Conservation (phyloP, 2,113 vertebrate genomes). For the Phalacrocorax pelagicus region DNA sequence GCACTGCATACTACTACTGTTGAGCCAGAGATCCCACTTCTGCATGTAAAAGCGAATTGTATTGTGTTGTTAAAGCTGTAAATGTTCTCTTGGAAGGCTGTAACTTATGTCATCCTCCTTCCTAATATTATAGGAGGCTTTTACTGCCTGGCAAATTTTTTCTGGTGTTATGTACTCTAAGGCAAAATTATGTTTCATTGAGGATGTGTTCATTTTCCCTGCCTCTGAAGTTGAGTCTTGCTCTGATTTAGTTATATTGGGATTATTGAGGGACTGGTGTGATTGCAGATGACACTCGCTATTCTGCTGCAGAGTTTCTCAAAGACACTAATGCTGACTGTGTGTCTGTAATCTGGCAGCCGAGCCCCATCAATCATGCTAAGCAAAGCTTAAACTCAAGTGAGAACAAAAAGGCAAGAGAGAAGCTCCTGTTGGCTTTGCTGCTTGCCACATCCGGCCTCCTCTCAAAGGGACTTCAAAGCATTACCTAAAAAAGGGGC, state of each 20-base stretch:
- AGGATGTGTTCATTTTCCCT: neutral
- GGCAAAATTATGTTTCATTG: neutral
- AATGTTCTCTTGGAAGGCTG: neutral
- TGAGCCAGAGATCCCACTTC: neutral
- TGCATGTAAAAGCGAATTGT: neutral
- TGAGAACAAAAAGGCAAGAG: neutral
- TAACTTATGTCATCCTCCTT: neutral
- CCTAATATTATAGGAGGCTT: neutral
- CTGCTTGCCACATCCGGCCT: neutral
- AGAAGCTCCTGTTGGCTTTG: neutral
- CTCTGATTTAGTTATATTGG: neutral
- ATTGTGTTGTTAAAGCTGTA: neutral
- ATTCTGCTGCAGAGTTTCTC: neutral
- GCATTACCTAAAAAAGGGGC: neutral
- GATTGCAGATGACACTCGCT: neutral
- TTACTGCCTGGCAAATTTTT: neutral
- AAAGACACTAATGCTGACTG: constrained; percentile 8
- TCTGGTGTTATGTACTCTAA: neutral
- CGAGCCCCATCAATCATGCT: neutral
- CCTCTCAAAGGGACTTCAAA: neutral
- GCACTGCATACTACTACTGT: neutral
- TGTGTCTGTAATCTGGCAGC: neutral
- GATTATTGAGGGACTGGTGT: constrained; percentile 11
- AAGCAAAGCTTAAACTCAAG: constrained; percentile 25
- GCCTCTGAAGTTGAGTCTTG: neutral